Evolutionary conservation across 2,888 invertebrate genomes (phyloP), one percentile per base, ranked within the genome.

Genomic region (Oscheius sp.): DNA sequence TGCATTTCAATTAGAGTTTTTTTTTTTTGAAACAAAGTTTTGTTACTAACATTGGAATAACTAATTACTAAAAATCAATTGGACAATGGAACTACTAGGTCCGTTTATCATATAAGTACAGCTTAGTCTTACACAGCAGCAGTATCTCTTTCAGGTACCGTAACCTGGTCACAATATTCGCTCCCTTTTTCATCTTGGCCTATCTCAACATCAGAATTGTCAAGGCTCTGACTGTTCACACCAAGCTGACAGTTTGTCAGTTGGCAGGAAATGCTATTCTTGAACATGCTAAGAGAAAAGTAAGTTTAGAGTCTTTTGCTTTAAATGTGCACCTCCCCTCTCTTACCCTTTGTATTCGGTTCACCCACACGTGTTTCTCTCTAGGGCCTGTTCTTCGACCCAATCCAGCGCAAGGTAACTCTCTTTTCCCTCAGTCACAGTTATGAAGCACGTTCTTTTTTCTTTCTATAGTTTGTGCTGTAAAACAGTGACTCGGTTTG

Each of bases 161-260:
- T 2, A 87, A 88, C 76, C 79, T 88, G 63, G 86, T 86, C 5
- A 88, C 87, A 29, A 79, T 87, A 47, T 86, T 88, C 76, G 84
- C 85, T 11, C 88, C 88, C 5, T 88, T 88, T 79, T 84, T 86
- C 76, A 85, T 86, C 58, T 80, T 88, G 11, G 76, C 82, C 75
- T 82, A 79, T 50, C 75, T 87, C 47, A 87, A 88, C 71, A 78
- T 84, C 47, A 75, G 83, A 9, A 88, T 88, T 33, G 85, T 88
- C 11, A 76, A 75, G 29, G 78, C 81, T 0, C 55, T 81, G 32
- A 78, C 79, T 13, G 53, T 50, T 21, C 75, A 72, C 21, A 63
- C 75, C 5, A 71, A 75, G 55, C 35, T 76, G 7, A 72, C 76
- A 47, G 72, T 37, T 10, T 71, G 74, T 32, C 74, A 70, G 11